A percentile compares a stretch with the other conserved stretches of the same genome.
phyloP scores from a whole-genome alignment of 2,797 vertebrate genomes.

The Siniperca obscura region DNA sequence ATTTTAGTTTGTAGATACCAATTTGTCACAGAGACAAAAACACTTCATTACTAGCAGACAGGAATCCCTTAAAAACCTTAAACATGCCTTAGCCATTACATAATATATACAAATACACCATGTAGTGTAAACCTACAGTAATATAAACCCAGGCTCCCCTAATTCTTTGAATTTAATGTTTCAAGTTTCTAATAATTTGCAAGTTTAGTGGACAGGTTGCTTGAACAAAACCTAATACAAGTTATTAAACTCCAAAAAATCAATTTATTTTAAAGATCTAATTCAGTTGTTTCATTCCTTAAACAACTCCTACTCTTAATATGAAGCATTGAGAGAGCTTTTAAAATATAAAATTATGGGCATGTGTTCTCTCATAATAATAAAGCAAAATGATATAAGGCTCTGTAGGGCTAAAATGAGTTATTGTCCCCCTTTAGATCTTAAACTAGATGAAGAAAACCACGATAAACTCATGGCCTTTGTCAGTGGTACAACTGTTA shows the following conservation, averaged over 20 bases:
- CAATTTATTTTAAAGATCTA: not conserved
- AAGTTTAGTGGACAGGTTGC: conserved; percentile 28
- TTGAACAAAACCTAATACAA: conserved; percentile 15
- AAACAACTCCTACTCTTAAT: not conserved
- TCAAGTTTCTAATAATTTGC: not conserved
- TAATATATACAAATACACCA: not conserved
- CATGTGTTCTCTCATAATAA: not conserved
- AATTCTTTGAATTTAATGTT: conserved; percentile 23
- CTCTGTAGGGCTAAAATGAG: not conserved
- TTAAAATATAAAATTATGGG: not conserved
- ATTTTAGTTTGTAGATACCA: not conserved
- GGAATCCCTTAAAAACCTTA: not conserved
- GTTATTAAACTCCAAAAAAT: not conserved
- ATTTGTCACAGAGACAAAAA: not conserved
- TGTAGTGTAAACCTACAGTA: not conserved
- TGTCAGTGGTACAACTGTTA: not conserved
- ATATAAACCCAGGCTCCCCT: not conserved
- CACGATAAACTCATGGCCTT: not conserved
- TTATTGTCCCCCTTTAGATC: too few species aligned
- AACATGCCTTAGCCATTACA: not conserved
- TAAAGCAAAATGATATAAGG: not conserved
- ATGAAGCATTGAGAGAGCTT: not conserved
- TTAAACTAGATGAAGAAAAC: not conserved
- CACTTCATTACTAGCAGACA: not conserved
- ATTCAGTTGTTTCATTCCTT: not conserved